These are phyloP conservation scores for Caenorhabditis sp. DNA, from an alignment of 2,888 invertebrate species.

Conservation along the genomic window DNA sequence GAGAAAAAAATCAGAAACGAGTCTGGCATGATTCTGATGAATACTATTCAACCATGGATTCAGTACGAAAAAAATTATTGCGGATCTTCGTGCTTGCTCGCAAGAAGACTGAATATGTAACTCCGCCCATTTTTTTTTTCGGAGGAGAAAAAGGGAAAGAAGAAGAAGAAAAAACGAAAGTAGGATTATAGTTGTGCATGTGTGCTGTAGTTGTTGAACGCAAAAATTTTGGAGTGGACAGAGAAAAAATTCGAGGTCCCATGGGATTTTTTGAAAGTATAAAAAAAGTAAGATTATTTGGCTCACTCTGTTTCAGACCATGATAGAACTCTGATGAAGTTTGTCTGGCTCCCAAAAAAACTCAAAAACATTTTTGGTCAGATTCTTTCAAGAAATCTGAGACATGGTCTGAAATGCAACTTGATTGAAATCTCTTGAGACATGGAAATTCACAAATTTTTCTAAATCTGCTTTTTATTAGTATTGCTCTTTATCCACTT, in stretches of 20 bases:
- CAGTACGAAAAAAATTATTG: neutral
- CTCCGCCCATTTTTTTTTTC: neutral
- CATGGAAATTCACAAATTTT: too few species aligned
- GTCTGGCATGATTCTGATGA: neutral
- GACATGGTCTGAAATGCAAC: too few species aligned
- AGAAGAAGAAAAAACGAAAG: neutral
- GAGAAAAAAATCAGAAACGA: neutral
- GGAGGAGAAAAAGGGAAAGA: neutral
- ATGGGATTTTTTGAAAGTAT: too few species aligned
- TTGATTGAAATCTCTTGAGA: too few species aligned
- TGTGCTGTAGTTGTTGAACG: neutral
- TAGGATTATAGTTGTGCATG: neutral
- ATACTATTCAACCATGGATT: neutral
- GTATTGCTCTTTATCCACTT: too few species aligned
- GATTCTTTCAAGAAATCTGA: too few species aligned
- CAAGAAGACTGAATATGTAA: neutral
- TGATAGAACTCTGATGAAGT: too few species aligned
- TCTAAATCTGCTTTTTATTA: too few species aligned
- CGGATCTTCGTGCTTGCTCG: neutral
- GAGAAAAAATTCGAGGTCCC: neutral
- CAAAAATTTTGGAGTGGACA: neutral
- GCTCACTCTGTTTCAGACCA: too few species aligned
- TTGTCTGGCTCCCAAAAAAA: too few species aligned
- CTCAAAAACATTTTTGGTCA: too few species aligned
- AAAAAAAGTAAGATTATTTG: too few species aligned